Evolutionary conservation across 2,113 vertebrate genomes (phyloP), one percentile per base, ranked within the genome.

Genomic region (Xyliphius kryptos): DNA sequence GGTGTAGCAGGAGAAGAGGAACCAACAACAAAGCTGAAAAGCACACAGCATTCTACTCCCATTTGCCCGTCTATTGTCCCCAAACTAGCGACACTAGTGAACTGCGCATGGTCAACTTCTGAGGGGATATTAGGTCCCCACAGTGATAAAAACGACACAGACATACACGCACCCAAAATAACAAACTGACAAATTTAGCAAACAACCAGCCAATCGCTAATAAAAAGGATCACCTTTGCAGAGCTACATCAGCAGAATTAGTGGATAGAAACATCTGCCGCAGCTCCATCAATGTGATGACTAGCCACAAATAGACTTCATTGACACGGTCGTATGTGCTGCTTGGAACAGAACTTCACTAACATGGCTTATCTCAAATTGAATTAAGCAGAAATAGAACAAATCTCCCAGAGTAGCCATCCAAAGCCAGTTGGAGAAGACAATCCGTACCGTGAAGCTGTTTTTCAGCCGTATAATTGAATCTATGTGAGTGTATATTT

Each of bases 121-220:
- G n/a, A n/a, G n/a, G n/a, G n/a, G n/a, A n/a, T n/a, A n/a, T n/a
- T n/a, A n/a, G n/a, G n/a, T n/a, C n/a, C n/a, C n/a, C n/a, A n/a
- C n/a, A n/a, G n/a, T n/a, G n/a, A n/a, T n/a, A n/a, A n/a, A n/a
- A n/a, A n/a, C n/a, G n/a, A 22, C 17, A 49, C 61, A 61, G 65
- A 44, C 19, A 54, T 52, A 51, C 59, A 36, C 10, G 52, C 1
- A 20, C 21, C 73, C 20, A 70, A 60, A 58, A 58, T 71, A 74
- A 74, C 47, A 4, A n/a, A n/a, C 57, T 57, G 57, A 76, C 57
- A 74, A 51, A 65, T 67, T 67, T 56, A 64, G 69, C 63, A 43
- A 61, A 56, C 72, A 48, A 14, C 7, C 41, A 46, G 21, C 61
- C 32, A 54, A 14, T 52, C 60, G 48, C 50, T 71, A 66, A 66